A percentile compares a stretch with the other conserved stretches of the same genome.
Conservation (phyloP, 1,140 invertebrate genomes). For the Atta cephalotes region DNA sequence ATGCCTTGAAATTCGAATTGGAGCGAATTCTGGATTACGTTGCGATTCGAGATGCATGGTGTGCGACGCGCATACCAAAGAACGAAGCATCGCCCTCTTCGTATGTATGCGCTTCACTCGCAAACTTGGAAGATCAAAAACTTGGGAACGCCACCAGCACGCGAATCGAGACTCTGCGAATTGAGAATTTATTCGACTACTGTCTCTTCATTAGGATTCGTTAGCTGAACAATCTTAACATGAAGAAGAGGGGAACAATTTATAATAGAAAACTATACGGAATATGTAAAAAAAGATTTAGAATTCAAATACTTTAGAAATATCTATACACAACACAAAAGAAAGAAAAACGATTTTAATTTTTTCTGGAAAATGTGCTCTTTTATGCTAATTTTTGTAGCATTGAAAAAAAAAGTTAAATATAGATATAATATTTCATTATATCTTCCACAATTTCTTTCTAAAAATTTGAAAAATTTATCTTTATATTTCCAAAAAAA, state of each 20-base stretch:
- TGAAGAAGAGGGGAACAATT: background rate
- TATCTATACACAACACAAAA: background rate
- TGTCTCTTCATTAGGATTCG: slow-evolving; percentile 8
- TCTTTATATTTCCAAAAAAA: background rate
- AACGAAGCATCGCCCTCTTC: slow-evolving; percentile 23
- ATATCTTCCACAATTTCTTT: background rate
- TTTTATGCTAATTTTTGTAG: slow-evolving; percentile 1
- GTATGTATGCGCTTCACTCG: slow-evolving; percentile 39
- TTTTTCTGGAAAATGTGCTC: background rate
- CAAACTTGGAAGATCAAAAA: slow-evolving; percentile 56
- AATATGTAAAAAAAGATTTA: background rate
- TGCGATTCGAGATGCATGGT: slow-evolving; percentile 44
- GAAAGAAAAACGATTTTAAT: background rate
- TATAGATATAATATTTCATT: background rate
- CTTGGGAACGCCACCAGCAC: slow-evolving; percentile 37
- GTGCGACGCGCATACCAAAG: slow-evolving; percentile 48
- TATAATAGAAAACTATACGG: background rate
- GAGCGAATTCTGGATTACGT: slow-evolving; percentile 45
- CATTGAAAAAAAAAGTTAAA: background rate
- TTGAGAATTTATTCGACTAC: slow-evolving; percentile 34
- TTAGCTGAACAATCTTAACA: background rate
- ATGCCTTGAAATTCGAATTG: slow-evolving; percentile 50
- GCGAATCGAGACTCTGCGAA: background rate
- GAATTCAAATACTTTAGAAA: background rate
- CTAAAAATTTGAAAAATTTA: background rate